Evolutionary conservation across 2,888 invertebrate species (phyloP), one percentile per base, ranked within the genome.

Genomic region (Lysandra coridon): DNA sequence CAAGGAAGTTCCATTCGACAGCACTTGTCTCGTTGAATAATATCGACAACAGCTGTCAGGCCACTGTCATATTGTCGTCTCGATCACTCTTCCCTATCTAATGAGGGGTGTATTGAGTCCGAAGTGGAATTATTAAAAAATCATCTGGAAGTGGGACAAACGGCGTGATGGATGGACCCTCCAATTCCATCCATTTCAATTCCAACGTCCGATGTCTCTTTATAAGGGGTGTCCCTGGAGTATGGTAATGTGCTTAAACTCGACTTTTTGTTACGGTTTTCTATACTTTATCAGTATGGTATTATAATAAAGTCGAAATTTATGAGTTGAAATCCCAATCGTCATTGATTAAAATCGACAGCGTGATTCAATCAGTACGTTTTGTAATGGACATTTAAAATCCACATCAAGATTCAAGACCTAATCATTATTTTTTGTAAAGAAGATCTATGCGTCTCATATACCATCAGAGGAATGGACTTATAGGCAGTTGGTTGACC

Each of bases 161-260:
- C 83, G 86, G 83, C 86, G 87, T 94, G 94, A 94, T 94, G 89
- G 94, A 94, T 94, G 92, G 91, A 88, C 92, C 91, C 91, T 91
- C 85, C 87, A 88, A 91, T 91, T 87, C 93, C 89, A 94, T 94
- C 94, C 94, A 94, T 94, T 93, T 94, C 94, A 94, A 94, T 94
- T 93, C 88, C 87, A 87, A 86, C 85, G 83, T 83, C 86, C 84
- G 86, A 85, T 87, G 88, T 89, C 88, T 89, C 87, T 87, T 86
- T 86, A 87, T 85, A 91, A 90, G 92, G 93, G 92, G 92, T 89
- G 85, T 91, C 91, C 92, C 92, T 82, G 79, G 89, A 86, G 90
- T 87, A 88, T 88, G 89, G 86, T 88, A 90, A 91, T 90, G 85
- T 85, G 87, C 88, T 89, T 87, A 87, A 88, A 87, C 87, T 90